Conservation (phyloP, 2,888 invertebrate genomes). For the Drosophila nigricruria region DNA sequence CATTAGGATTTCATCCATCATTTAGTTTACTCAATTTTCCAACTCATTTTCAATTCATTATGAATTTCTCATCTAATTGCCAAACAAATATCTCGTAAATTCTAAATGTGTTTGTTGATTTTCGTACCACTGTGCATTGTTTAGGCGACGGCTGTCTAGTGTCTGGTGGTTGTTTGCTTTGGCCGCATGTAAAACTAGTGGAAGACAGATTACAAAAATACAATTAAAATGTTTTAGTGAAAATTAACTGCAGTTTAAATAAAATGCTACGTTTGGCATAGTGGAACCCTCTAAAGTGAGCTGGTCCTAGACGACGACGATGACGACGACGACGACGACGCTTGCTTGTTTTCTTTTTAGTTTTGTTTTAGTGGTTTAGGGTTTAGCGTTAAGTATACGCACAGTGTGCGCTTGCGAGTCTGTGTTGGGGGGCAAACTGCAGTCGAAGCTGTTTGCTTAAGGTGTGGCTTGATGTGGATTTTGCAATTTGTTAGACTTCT, state of each 20-base stretch:
- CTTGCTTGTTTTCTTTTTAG: constrained; percentile 66
- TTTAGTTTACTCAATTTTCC: not conserved
- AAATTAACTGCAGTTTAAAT: constrained; percentile 81
- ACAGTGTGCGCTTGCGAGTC: constrained; percentile 67
- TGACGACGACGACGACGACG: constrained; percentile 1
- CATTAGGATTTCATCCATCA: not conserved
- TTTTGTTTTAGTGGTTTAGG: constrained; percentile 78
- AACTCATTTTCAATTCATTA: not conserved
- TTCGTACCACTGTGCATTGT: constrained; percentile 34
- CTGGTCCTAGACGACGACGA: not conserved
- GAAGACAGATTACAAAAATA: constrained; percentile 80
- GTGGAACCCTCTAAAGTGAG: constrained; percentile 34
- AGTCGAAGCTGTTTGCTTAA: constrained; percentile 62
- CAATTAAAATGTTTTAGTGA: constrained; percentile 81
- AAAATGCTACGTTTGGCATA: constrained; percentile 72
- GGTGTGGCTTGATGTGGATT: constrained; percentile 78
- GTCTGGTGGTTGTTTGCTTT: constrained; percentile 27
- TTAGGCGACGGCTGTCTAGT: constrained; percentile 1
- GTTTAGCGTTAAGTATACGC: constrained; percentile 79
- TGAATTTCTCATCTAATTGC: not conserved
- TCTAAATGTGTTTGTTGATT: not conserved
- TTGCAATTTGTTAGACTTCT: constrained; percentile 80
- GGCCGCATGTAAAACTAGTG: constrained; percentile 67
- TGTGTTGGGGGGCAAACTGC: constrained; percentile 37
- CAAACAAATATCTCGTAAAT: not conserved